Base-by-base conservation (phyloP, 2,888 invertebrate species). In the Conchocele bisecta region DNA sequence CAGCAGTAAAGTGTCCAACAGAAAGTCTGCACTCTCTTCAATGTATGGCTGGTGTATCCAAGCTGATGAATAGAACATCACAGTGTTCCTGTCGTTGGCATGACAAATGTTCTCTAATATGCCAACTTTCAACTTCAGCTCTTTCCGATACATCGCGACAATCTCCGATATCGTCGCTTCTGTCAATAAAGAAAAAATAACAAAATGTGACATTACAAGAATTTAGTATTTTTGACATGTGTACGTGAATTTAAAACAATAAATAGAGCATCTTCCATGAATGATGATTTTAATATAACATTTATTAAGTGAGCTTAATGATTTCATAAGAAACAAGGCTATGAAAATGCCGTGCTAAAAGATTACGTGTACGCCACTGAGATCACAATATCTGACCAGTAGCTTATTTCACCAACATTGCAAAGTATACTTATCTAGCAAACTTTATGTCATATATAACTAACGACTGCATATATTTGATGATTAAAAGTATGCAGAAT, bases 41-140 rank as follows among this genome's bases (percentile, higher is more conserved):
- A 93, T 88, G 79, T 91, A 89, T 15, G 90, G 87, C 79, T 93
- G 92, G 81, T 92, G 91, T 1, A 91, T 88, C 93, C 93, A 93
- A 44, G 89, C 87, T 13, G 91, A 87, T 39, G 91, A 91, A 78
- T 91, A 90, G 81, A 92, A 92, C 92, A 92, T 92, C 11, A 91
- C 86, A 44, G 90, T 89, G 68, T 90, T 83, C 68, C 91, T 89
- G 59, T 85, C 89, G 56, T 82, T 85, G 6, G 89, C 84, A 83
- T 92, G 92, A 15, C 92, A 92, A 50, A 93, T 89, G 83, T 92
- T 92, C 83, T 92, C 91, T 28, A 90, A 82, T 42, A 93, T 86
- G 57, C 86, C 82, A 70, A 86, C 83, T 75, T 92, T 88, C 75
- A 92, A 89, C 83, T 89, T 83, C 60, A 91, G 87, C 83, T 93